Evolutionary conservation across 2,888 invertebrate genomes (phyloP), one percentile per base, ranked within the genome.

Genomic region (Parasteatoda lunata): DNA sequence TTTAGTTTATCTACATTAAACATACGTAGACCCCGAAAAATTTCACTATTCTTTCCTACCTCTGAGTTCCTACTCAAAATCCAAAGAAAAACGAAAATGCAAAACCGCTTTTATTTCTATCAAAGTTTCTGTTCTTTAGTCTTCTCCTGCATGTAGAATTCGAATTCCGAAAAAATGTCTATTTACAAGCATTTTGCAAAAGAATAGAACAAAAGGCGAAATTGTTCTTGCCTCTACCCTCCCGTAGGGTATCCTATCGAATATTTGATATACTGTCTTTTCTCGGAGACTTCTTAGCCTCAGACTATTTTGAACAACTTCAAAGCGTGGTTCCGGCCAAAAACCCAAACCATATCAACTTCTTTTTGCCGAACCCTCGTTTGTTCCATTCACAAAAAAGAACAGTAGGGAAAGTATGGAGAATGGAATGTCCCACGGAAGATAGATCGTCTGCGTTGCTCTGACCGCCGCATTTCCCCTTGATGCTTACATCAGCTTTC

Each of bases 301-400:
- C 30, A 11, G 70, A 65, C 77, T 77, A 68, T 77, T 77, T 77
- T 68, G 77, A 51, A 68, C 70, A 52, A 78, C 77, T 78, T 78
- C 77, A 78, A 78, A 78, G 77, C 48, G 54, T n/a, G 77, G 9
- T 9, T 59, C 77, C 77, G 52, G 54, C 77, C 69, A 54, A 54
- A 68, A 78, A 78, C 54, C 77, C 77, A 78, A 78, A 78, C 77
- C 69, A 78, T 78, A 78, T 78, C 69, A 70, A 54, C 11, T 66
- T 6, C 11, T 51, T 30, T 64, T 48, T 8, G 48, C 64, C 48
- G 0, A 45, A 9, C 52, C 30, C 51, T 52, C 51, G 64, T 77
- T 77, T 66, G 66, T 65, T 48, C 48, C 49, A 48, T 8, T n/a
- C 64, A 15, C 48, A 64, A 45, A 75, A 59, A 13, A n/a, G 64